Percentiles rank a stretch among this genome's conserved stretches.
phyloP scores from a whole-genome alignment of 2,888 invertebrate species.

The Suillia variegata region DNA sequence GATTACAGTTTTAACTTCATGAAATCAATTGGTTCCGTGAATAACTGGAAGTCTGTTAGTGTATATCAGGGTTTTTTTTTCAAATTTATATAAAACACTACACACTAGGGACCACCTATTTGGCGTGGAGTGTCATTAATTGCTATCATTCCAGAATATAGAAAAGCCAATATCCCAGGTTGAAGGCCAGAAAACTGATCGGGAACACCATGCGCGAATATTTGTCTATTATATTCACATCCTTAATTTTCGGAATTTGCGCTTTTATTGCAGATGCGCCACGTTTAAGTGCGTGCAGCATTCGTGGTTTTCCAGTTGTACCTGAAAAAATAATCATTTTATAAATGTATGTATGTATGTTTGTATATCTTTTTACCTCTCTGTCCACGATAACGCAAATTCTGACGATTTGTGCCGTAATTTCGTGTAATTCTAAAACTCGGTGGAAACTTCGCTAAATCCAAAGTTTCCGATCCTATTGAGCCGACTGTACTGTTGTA shows the following conservation, averaged over 20 bases:
- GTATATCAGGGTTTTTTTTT: too few species aligned
- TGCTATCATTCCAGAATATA: constrained; percentile 73
- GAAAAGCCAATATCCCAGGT: constrained; percentile 94
- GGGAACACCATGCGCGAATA: constrained; percentile 96
- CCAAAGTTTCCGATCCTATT: constrained; percentile 65
- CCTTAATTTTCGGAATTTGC: constrained; percentile 95
- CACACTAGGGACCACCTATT: constrained; percentile 38
- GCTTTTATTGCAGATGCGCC: constrained; percentile 85
- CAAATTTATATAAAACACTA: too few species aligned
- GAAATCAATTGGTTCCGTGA: too few species aligned
- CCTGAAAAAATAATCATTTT: constrained; percentile 25
- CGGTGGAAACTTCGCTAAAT: constrained; percentile 73
- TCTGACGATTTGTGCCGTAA: constrained; percentile 64
- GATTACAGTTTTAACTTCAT: too few species aligned
- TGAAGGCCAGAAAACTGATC: constrained; percentile 93
- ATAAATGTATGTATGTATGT: neutral
- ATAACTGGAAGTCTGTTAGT: too few species aligned
- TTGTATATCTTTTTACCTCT: too few species aligned
- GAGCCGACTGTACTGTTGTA: constrained; percentile 68
- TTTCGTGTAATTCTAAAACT: constrained; percentile 77
- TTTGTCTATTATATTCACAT: constrained; percentile 97
- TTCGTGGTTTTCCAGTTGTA: constrained; percentile 63
- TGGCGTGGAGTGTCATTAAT: constrained; percentile 45
- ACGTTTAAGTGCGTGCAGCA: constrained; percentile 80
- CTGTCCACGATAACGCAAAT: constrained; percentile 66